A percentile compares a stretch with the other conserved stretches of the same genome.
Evolutionary conservation across 2,113 vertebrate genomes (phyloP).

Genomic region (Callorhinus ursinus): DNA sequence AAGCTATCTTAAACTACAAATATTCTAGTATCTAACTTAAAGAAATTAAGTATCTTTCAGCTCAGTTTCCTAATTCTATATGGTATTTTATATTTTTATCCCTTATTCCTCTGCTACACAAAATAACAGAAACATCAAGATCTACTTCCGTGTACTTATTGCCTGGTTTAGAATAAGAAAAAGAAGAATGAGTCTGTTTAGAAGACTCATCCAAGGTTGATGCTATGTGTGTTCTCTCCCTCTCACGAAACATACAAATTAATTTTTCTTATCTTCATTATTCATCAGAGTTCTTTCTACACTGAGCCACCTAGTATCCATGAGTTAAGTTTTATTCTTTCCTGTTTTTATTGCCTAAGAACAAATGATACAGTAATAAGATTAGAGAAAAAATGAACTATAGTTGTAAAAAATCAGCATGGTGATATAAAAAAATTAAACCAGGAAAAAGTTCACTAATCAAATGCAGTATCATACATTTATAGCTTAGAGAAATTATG

Average conservation of each 20-base stretch:
- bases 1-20: neutral
- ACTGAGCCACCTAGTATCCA: neutral
- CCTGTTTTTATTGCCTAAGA: neutral
- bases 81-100: neutral
- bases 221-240: neutral
- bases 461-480: neutral
- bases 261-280: slow-evolving; percentile 8
- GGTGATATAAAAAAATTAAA: neutral
- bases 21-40: neutral
- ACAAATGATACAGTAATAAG: neutral
- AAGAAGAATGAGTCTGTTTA: neutral
- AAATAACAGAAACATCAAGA: neutral
- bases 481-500: slow-evolving; percentile 17
- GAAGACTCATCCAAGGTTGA: neutral
- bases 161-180: slow-evolving; percentile 6
- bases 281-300: slow-evolving; percentile 2
- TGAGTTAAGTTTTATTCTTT: neutral
- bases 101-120: neutral
- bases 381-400: neutral
- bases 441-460: neutral
- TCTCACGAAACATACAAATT: neutral
- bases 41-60: slow-evolving; percentile 12
- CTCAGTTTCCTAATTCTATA: neutral
- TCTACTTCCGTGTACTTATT: neutral
- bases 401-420: neutral